A percentile compares a stretch with the other conserved stretches of the same genome.
phyloP scores from a whole-genome alignment of 2,113 vertebrate species.

The Ciconia boyciana region DNA sequence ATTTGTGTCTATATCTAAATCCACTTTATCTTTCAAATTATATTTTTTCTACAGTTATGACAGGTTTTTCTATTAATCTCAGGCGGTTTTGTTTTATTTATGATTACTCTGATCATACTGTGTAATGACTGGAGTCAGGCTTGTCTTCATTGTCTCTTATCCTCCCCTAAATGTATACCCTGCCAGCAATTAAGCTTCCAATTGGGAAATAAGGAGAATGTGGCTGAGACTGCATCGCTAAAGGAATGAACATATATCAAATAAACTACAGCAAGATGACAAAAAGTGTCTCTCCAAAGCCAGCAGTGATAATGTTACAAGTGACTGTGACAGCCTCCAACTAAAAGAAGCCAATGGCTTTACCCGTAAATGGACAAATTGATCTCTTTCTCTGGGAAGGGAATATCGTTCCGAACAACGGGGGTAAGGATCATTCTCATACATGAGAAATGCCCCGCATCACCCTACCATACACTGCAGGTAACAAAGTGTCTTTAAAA shows the following conservation, averaged over 20 bases:
- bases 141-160: not conserved
- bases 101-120: not conserved
- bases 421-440: not conserved
- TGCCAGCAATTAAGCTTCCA: conserved; percentile 3
- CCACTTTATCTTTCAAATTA: not conserved
- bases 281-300: not conserved
- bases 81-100: not conserved
- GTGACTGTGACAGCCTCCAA: not conserved
- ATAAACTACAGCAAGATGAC: not conserved
- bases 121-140: not conserved
- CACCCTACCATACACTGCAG: not conserved
- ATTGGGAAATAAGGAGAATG: not conserved
- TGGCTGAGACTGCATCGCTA: not conserved
- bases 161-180: not conserved
- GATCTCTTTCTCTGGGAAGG: not conserved
- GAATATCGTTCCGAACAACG: not conserved
- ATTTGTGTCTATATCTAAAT: not conserved
- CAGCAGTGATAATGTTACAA: not conserved
- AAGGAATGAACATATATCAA: not conserved
- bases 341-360: not conserved
- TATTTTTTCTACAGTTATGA: not conserved
- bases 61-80: not conserved
- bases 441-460: accelerated
- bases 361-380: not conserved
- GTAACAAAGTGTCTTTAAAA: not conserved